Evolutionary conservation across 2,888 invertebrate genomes (phyloP).

Genomic region (Aethes cnicana): DNA sequence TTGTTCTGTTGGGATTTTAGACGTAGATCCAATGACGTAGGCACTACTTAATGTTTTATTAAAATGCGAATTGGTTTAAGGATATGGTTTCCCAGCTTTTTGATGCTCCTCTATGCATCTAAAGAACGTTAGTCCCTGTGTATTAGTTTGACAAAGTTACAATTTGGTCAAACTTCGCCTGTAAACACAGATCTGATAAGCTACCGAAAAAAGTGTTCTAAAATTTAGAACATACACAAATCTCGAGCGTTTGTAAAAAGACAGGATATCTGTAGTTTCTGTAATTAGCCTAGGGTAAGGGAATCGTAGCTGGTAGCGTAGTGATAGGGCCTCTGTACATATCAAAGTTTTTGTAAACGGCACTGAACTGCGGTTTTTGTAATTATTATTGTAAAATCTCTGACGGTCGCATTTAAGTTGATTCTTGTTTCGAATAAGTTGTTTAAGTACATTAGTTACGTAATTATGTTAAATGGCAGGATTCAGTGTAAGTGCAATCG

Average conservation of each 20-base stretch:
- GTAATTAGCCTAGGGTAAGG: constrained; percentile 58
- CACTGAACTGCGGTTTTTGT: constrained; percentile 51
- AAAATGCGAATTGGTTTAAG: constrained; percentile 8
- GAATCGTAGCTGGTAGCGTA: constrained; percentile 47
- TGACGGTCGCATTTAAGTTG: constrained; percentile 61
- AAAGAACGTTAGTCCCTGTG: background rate
- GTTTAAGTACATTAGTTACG: constrained; percentile 27
- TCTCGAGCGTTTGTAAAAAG: constrained; percentile 51
- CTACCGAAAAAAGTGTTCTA: constrained; percentile 55
- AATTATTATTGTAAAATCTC: constrained; percentile 46
- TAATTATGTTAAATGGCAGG: constrained; percentile 45
- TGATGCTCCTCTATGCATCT: background rate
- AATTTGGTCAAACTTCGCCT: constrained; percentile 18
- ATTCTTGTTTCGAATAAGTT: constrained; percentile 20
- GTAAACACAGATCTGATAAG: constrained; percentile 36
- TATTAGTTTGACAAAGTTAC: constrained; percentile 5
- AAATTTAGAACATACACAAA: constrained; percentile 65
- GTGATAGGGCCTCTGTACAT: constrained; percentile 66
- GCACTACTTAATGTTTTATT: constrained; percentile 8
- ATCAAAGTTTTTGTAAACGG: constrained; percentile 67
- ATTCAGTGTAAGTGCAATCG: constrained; percentile 54
- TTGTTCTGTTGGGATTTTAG: constrained; percentile 17
- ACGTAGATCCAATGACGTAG: background rate
- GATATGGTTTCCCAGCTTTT: background rate
- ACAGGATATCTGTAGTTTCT: constrained; percentile 46